Percentiles rank a stretch among this genome's conserved stretches.
phyloP scores from a whole-genome alignment of 1,140 invertebrate genomes.

The Papilio aristodemus region DNA sequence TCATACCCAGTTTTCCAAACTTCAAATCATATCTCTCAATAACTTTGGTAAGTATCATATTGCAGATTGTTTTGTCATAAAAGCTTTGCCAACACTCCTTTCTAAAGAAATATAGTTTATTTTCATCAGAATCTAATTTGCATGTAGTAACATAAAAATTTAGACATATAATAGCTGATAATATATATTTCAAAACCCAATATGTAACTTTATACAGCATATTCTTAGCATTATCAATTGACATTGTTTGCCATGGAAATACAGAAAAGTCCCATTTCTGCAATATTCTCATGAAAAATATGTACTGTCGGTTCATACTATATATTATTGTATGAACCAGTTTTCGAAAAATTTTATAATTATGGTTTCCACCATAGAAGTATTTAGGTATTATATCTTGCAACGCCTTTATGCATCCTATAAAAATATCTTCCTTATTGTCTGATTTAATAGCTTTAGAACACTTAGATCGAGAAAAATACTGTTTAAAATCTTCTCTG shows the following conservation, averaged over 20 bases:
- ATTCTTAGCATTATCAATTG: constrained; percentile 34
- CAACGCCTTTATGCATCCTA: constrained; percentile 46
- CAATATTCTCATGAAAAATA: constrained; percentile 49
- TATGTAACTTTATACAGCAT: constrained; percentile 52
- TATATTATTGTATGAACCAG: constrained; percentile 56
- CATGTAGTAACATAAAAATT: constrained; percentile 76
- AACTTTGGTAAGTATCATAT: constrained; percentile 54
- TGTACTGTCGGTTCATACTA: constrained; percentile 69
- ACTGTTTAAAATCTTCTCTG: constrained; percentile 61
- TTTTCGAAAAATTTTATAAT: constrained; percentile 67
- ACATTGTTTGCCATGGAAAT: constrained; percentile 50
- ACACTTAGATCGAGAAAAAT: constrained; percentile 43
- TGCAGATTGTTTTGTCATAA: constrained; percentile 63
- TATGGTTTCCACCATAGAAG: constrained; percentile 63
- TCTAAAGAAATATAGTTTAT: constrained; percentile 73
- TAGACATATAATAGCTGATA: constrained; percentile 67
- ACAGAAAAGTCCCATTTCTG: constrained; percentile 62
- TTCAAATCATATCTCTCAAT: constrained; percentile 56
- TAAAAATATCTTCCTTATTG: constrained; percentile 53
- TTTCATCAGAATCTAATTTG: constrained; percentile 71
- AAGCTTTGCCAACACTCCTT: constrained; percentile 75
- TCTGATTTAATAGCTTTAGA: constrained; percentile 39
- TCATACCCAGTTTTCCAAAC: constrained; percentile 53
- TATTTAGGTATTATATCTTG: constrained; percentile 56
- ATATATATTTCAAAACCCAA: constrained; percentile 66